These are phyloP conservation scores for Lasioglossum vierecki DNA, from an alignment of 2,888 invertebrate genomes.

Conservation along the genomic window DNA sequence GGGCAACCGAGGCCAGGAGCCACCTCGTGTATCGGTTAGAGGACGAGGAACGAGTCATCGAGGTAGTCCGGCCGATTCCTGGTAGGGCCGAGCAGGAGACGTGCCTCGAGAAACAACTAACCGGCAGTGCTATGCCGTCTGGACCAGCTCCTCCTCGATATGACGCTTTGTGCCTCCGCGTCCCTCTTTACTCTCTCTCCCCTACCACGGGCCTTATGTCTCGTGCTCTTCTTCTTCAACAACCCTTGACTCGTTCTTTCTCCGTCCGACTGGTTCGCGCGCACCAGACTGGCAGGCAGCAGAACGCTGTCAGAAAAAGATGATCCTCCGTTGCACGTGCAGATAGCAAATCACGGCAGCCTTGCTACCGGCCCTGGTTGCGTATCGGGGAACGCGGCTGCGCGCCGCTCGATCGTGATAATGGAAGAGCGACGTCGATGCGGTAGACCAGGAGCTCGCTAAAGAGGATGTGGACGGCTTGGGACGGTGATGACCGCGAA, in stretches of 20 bases:
- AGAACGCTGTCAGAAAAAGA: constrained; percentile 66
- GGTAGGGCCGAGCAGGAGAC: constrained; percentile 78
- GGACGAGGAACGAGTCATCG: constrained; percentile 79
- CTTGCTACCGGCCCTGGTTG: constrained; percentile 15
- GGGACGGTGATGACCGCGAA: neutral
- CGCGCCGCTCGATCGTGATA: constrained; percentile 12
- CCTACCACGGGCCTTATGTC: neutral
- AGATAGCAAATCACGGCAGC: constrained; percentile 64
- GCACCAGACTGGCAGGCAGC: constrained; percentile 63
- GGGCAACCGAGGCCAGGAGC: constrained; percentile 67
- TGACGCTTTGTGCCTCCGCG: constrained; percentile 69
- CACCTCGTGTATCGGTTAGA: constrained; percentile 69
- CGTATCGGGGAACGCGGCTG: constrained; percentile 28
- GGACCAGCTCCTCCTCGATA: constrained; percentile 73
- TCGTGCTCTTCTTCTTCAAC: neutral
- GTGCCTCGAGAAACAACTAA: constrained; percentile 83
- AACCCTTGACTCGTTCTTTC: constrained; percentile 22
- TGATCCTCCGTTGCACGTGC: constrained; percentile 68
- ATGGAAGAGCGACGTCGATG: constrained; percentile 1
- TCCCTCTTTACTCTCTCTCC: neutral
- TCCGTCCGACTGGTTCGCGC: constrained; percentile 35
- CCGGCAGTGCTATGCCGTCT: constrained; percentile 76
- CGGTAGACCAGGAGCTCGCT: neutral
- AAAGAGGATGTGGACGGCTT: neutral
- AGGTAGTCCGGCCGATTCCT: constrained; percentile 79